A percentile compares a stretch with the other conserved stretches of the same genome.
Conservation (phyloP, 2,797 vertebrate species). For the Arrhamphus sclerolepis region DNA sequence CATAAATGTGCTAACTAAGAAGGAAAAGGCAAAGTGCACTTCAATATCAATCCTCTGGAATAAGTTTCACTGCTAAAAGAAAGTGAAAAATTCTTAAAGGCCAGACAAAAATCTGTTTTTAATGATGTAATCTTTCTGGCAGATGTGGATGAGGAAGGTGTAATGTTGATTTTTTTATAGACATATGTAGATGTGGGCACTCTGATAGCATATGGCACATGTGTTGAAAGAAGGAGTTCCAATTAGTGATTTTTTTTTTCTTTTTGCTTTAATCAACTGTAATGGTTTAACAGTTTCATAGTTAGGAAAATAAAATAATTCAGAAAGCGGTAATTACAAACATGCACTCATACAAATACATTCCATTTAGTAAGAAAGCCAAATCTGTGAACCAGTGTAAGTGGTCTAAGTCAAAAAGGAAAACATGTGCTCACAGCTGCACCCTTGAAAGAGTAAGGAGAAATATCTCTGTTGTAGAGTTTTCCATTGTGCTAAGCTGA, state of each 20-base stretch:
- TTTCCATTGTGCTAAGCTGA: background rate
- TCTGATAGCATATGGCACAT: slow-evolving; percentile 50
- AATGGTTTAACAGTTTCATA: slow-evolving; percentile 21
- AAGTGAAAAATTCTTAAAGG: slow-evolving; percentile 1
- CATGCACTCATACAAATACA: slow-evolving; percentile 10
- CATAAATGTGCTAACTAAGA: slow-evolving; percentile 37
- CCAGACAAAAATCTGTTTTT: slow-evolving; percentile 15
- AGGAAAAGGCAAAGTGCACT: slow-evolving; percentile 8
- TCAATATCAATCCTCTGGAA: slow-evolving; percentile 34
- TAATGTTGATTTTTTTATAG: slow-evolving; percentile 38
- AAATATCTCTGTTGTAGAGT: background rate
- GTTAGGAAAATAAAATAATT: slow-evolving; percentile 25
- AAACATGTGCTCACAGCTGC: background rate
- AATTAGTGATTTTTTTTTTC: slow-evolving; percentile 31
- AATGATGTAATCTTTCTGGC: slow-evolving; percentile 34
- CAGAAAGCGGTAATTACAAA: slow-evolving; percentile 26
- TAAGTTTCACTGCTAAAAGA: slow-evolving; percentile 32
- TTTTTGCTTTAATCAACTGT: slow-evolving; percentile 43
- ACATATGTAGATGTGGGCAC: slow-evolving; percentile 50
- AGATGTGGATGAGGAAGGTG: slow-evolving; percentile 41
- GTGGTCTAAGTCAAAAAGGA: slow-evolving; percentile 7
- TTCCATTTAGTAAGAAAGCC: slow-evolving; percentile 45
- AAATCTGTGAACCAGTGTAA: slow-evolving; percentile 14
- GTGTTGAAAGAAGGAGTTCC: slow-evolving; percentile 11
- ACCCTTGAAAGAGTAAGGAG: background rate